Percentiles rank a stretch among this genome's conserved stretches.
Conservation (phyloP, 2,888 invertebrate genomes). For the Ichneumoninae sp. region DNA sequence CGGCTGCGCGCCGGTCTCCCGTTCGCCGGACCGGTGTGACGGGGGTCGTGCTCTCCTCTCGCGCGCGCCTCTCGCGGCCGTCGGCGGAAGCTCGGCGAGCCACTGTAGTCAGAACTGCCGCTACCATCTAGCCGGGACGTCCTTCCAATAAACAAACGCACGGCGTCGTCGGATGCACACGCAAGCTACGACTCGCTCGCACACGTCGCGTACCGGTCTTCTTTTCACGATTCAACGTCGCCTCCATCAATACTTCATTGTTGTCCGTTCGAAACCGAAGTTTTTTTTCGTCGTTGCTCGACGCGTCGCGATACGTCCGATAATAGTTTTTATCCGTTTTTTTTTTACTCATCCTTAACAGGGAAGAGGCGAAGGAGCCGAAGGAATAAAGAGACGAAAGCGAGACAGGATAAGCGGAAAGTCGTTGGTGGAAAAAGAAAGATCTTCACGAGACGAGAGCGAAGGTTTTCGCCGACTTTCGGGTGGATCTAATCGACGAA, state of each 20-base stretch:
- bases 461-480: background rate
- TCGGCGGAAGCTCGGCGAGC: conserved; percentile 30
- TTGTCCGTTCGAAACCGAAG: background rate
- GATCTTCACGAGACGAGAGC: conserved; percentile 19
- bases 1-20: conserved; percentile 1
- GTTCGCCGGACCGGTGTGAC: conserved; percentile 45
- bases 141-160: conserved; percentile 73
- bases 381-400: conserved; percentile 35
- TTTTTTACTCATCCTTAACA: background rate
- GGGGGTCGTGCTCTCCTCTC: conserved; percentile 37
- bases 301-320: background rate
- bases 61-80: conserved; percentile 57
- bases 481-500: background rate
- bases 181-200: conserved; percentile 17
- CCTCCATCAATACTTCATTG: background rate
- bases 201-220: conserved; percentile 28
- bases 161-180: conserved; percentile 66
- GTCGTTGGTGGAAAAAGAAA: conserved; percentile 23
- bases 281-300: background rate
- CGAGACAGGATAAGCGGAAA: conserved; percentile 15
- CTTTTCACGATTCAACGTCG: too few relatives aligned
- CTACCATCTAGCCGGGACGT: conserved; percentile 45
- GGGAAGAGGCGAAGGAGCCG: conserved; percentile 16
- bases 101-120: conserved; percentile 48
- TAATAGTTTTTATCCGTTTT: background rate